Percentiles rank a stretch among this genome's conserved stretches.
These are phyloP conservation scores for Eulemur mongoz DNA, from an alignment of 2,797 vertebrate genomes.

Conservation along the genomic window DNA sequence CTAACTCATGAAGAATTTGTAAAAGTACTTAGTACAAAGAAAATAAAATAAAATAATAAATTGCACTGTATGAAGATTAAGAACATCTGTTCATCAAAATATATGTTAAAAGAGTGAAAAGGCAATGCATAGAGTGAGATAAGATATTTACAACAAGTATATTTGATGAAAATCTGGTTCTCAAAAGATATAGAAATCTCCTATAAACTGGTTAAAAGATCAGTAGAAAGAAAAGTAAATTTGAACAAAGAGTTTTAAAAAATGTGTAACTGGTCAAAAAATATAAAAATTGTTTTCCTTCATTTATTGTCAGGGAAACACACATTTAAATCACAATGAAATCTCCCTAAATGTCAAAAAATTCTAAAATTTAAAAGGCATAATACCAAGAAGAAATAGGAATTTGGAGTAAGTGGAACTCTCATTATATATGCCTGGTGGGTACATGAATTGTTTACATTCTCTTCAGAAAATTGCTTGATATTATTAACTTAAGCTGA, in stretches of 20 bases:
- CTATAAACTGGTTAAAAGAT: neutral
- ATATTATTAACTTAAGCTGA: neutral
- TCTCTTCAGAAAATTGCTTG: neutral
- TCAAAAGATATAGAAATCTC: neutral
- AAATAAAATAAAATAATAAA: neutral
- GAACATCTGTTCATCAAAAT: neutral
- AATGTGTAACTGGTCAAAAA: neutral
- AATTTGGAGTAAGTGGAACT: neutral
- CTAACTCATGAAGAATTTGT: neutral
- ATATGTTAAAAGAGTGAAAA: neutral
- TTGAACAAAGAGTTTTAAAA: neutral
- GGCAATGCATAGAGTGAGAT: neutral
- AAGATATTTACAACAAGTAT: neutral
- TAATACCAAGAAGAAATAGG: neutral
- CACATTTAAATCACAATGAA: neutral
- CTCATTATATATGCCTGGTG: neutral
- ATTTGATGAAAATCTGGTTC: neutral
- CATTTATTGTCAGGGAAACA: neutral
- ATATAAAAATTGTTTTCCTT: neutral
- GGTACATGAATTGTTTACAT: neutral
- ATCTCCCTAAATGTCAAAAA: neutral
- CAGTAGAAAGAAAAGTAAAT: neutral
- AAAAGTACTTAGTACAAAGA: neutral
- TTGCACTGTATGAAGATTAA: neutral
- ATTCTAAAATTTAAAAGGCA: neutral